Evolutionary conservation across 1,140 invertebrate species (phyloP), one percentile per base, ranked within the genome.

Genomic region (Apocrypta bakeri): DNA sequence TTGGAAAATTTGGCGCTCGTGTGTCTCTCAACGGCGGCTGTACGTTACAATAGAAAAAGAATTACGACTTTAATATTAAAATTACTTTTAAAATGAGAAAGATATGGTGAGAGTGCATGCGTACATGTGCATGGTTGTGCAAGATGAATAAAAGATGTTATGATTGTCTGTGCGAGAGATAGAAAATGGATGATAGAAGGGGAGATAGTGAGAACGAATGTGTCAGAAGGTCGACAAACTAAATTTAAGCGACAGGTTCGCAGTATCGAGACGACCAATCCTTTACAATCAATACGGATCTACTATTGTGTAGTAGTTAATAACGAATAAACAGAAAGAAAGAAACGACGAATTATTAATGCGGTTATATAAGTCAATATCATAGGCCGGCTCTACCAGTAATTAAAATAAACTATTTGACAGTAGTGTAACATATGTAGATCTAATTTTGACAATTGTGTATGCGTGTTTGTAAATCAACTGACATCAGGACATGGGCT

Each of bases 181-280:
- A 66, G 76, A 12, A 31, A 74, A 40, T 31, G 76, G 73, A 37
- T 74, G 82, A 76, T 25, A 29, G 56, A 76, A 17, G 6, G 74
- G 17, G 72, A 75, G 72, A 72, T n/a, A 27, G 42, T 75, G 9
- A 75, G 72, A 75, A 75, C 25, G n/a, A 37, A 27, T 48, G 72
- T 74, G 72, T 74, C 48, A 83, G 76, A 83, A 79, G 76, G 75
- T 83, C 69, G 69, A 72, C 33, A 73, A 73, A 37, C 72, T 80
- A 80, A 83, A 83, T 84, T 84, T 40, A 81, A 77, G 83, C 83
- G 83, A 81, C 83, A 84, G 79, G 83, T 74, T 84, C 83, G 83
- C 83, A 77, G 48, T 80, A 69, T 80, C 63, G 37, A 76, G 12
- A 83, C 76, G 82, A 83, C 82, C 82, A 83, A 83, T 76, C 71